Conservation (phyloP, 2,888 invertebrate genomes). For the Piscicola geometra region DNA sequence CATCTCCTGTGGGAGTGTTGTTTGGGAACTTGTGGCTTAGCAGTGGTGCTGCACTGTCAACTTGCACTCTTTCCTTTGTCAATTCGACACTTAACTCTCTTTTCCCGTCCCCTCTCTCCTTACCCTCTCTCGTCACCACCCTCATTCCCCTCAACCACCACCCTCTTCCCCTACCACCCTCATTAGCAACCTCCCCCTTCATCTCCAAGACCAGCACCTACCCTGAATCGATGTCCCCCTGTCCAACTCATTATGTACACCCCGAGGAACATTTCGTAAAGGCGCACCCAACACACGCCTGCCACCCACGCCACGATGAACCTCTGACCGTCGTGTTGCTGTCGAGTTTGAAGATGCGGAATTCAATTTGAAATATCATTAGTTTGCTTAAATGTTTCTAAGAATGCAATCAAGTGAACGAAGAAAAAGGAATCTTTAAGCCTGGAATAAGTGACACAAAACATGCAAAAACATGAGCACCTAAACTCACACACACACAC, state of each 20-base stretch:
- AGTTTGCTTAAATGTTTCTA: too few species aligned
- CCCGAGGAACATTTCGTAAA: conserved; percentile 40
- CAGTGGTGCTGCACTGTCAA: not conserved
- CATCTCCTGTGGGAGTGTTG: conserved; percentile 41
- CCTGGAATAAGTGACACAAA: too few species aligned
- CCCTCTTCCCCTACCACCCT: too few species aligned
- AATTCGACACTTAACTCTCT: not conserved
- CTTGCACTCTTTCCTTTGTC: not conserved
- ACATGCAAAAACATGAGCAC: too few species aligned
- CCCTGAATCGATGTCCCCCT: conserved; percentile 42
- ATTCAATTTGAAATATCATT: too few species aligned
- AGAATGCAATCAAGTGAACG: too few species aligned
- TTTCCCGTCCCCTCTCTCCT: not conserved
- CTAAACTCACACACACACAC: too few species aligned
- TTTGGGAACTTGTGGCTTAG: not conserved
- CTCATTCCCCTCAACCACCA: too few species aligned
- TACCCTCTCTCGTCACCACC: not conserved
- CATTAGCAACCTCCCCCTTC: too few species aligned
- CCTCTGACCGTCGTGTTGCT: conserved; percentile 41
- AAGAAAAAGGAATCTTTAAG: too few species aligned
- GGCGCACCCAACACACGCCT: conserved; percentile 34
- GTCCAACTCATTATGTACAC: conserved; percentile 43
- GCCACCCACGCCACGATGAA: conserved; percentile 40
- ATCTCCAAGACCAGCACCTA: too few species aligned
- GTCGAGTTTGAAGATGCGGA: too few species aligned